Evolutionary conservation across 2,888 invertebrate genomes (phyloP).

Genomic region (Amblyjoppa proteus): DNA sequence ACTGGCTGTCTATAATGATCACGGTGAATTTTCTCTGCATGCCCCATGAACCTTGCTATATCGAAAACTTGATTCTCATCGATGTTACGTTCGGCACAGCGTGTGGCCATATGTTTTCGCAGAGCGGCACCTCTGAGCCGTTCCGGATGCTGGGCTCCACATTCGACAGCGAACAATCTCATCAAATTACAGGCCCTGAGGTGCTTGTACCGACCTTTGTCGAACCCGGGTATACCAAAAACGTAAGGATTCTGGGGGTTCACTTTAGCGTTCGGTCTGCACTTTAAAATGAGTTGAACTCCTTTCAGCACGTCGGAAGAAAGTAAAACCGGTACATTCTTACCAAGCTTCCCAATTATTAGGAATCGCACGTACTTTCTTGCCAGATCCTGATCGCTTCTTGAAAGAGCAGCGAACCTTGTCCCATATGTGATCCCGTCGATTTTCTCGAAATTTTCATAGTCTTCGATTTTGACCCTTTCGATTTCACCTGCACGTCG

Average conservation of each 20-base stretch:
- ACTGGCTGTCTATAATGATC: constrained; percentile 46
- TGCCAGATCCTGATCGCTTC: constrained; percentile 18
- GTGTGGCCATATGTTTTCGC: constrained; percentile 56
- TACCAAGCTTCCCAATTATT: constrained; percentile 50
- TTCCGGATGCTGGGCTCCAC: constrained; percentile 52
- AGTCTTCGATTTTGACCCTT: neutral
- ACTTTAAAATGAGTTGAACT: constrained; percentile 34
- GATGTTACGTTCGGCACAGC: constrained; percentile 12
- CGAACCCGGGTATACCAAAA: constrained; percentile 55
- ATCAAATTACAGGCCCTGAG: constrained; percentile 48
- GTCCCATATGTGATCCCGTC: constrained; percentile 2
- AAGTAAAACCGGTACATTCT: constrained; percentile 55
- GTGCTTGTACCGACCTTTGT: constrained; percentile 35
- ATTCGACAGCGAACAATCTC: constrained; percentile 46
- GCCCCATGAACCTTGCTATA: constrained; percentile 57
- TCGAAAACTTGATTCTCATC: constrained; percentile 35
- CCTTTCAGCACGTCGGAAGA: constrained; percentile 19
- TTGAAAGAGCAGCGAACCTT: constrained; percentile 3
- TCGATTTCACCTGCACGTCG: constrained; percentile 55
- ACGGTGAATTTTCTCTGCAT: constrained; percentile 43
- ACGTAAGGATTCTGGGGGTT: constrained; percentile 57
- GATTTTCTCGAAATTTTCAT: neutral
- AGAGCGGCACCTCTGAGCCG: constrained; percentile 44
- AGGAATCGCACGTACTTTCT: constrained; percentile 42
- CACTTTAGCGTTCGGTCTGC: constrained; percentile 31